These are phyloP conservation scores for Meloidogyne floridensis DNA, from an alignment of 1,140 invertebrate genomes.

Conservation along the genomic window DNA sequence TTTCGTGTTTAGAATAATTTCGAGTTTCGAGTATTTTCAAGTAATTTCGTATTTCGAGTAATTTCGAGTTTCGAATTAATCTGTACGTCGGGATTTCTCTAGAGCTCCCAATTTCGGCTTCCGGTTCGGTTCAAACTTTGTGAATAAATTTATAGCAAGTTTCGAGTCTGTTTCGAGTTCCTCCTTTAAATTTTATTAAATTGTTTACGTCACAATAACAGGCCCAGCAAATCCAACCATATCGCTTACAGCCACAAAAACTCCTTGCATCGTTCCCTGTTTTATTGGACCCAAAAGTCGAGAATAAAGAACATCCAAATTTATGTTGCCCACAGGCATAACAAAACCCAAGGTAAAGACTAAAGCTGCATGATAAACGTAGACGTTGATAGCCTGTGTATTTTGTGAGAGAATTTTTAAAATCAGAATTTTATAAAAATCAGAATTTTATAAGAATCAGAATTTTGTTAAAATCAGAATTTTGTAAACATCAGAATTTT, in stretches of 20 bases:
- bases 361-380: slow-evolving; percentile 26
- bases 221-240: slow-evolving; percentile 35
- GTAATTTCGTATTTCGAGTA: too few species aligned
- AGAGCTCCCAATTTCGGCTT: too few species aligned
- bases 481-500: too few species aligned
- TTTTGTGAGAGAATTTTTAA: background rate
- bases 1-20: too few species aligned
- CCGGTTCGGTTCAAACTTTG: too few species aligned
- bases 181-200: background rate
- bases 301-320: slow-evolving; percentile 21
- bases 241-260: slow-evolving; percentile 38
- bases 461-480: background rate
- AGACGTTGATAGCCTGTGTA: slow-evolving; percentile 33
- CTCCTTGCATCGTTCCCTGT: slow-evolving; percentile 47
- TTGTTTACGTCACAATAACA: slow-evolving; percentile 39
- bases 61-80: too few species aligned
- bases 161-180: too few species aligned
- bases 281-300: slow-evolving; percentile 40
- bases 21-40: too few species aligned
- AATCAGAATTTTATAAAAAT: background rate
- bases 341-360: slow-evolving; percentile 24
- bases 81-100: too few species aligned
- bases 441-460: background rate
- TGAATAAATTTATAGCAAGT: too few species aligned
- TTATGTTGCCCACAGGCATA: slow-evolving; percentile 23